Conservation (phyloP, 2,888 invertebrate genomes). For the Siphlonurus alternatus region DNA sequence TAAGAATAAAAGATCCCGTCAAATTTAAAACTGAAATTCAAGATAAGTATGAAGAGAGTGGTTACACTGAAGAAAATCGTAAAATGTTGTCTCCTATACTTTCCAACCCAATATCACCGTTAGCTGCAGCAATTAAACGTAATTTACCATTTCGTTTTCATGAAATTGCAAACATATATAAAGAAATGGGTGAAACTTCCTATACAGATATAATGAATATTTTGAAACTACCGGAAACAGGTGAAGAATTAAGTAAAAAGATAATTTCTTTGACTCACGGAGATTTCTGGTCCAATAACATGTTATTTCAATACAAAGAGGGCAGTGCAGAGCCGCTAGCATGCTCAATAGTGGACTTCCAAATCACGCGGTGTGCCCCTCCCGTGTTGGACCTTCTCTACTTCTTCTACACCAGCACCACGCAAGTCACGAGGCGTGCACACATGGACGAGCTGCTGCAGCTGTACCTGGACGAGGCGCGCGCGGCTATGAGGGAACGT, state of each 20-base stretch:
- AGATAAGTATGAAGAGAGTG: background rate
- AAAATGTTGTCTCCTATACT: background rate
- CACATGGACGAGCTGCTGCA: constrained; percentile 8
- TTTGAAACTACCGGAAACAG: background rate
- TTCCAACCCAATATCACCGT: background rate
- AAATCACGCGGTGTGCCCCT: background rate
- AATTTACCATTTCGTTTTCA: background rate
- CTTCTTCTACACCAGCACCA: background rate
- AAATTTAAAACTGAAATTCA: background rate
- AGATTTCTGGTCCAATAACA: constrained; percentile 11
- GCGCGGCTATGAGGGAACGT: background rate
- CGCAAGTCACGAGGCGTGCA: background rate
- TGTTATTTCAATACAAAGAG: constrained; percentile 1
- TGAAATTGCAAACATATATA: background rate
- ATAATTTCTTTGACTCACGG: constrained; percentile 7
- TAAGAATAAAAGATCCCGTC: background rate
- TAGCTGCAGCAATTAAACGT: background rate
- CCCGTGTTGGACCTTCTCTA: background rate
- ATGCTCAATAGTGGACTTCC: constrained; percentile 1
- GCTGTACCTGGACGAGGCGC: constrained; percentile 5
- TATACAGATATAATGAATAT: background rate
- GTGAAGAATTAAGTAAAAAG: background rate
- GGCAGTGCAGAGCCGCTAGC: background rate
- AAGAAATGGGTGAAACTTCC: background rate
- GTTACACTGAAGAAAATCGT: background rate